These are phyloP conservation scores for Anarrhichthys ocellatus DNA, from an alignment of 2,113 vertebrate genomes.

Conservation along the genomic window DNA sequence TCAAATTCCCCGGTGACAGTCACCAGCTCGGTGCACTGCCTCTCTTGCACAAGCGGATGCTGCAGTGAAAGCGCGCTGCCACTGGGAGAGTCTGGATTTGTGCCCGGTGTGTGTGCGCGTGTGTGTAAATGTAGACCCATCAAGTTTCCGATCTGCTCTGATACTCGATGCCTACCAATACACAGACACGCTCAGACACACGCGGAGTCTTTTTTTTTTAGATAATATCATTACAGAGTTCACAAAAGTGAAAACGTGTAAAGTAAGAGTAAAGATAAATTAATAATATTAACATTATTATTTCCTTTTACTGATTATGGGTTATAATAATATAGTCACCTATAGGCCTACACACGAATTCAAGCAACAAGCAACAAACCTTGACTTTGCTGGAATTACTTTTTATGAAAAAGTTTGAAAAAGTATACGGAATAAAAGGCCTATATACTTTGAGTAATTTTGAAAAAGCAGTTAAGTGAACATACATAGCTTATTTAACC, in stretches of 20 bases:
- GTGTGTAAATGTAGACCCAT: slow-evolving; percentile 15
- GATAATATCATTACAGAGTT: neutral
- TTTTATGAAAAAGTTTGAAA: neutral
- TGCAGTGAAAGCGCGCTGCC: slow-evolving; percentile 38
- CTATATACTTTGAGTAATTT: neutral
- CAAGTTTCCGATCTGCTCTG: slow-evolving; percentile 31
- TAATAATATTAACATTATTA: neutral
- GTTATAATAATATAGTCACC: neutral
- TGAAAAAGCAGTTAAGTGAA: neutral
- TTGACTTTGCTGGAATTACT: neutral
- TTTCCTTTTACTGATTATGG: neutral
- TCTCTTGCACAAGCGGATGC: slow-evolving; percentile 25
- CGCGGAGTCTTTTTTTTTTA: neutral
- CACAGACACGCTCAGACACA: neutral
- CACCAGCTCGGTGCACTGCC: slow-evolving; percentile 11
- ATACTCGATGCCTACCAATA: neutral
- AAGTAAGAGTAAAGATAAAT: neutral
- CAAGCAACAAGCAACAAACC: neutral
- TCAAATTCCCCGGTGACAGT: slow-evolving; percentile 14
- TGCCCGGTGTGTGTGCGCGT: slow-evolving; percentile 1
- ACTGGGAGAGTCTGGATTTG: neutral
- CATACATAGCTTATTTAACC: neutral
- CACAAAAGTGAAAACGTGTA: neutral
- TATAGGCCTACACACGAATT: neutral
- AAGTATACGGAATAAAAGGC: neutral